Evolutionary conservation across 1,140 invertebrate species (phyloP).

Genomic region (Chymomyza costata): DNA sequence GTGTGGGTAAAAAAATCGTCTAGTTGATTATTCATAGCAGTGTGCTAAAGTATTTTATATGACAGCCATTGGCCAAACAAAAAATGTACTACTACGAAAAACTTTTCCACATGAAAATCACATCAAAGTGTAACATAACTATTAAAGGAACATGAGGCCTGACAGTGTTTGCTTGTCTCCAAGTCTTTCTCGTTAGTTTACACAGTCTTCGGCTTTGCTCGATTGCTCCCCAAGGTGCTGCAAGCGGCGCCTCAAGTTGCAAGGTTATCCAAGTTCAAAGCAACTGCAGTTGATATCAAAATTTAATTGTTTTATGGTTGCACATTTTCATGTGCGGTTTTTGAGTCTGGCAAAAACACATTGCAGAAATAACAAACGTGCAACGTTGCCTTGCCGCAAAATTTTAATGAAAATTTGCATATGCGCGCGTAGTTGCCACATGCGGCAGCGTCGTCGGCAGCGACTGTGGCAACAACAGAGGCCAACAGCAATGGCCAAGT

Average conservation of each 20-base stretch:
- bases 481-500: conserved; percentile 20
- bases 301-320: conserved; percentile 45
- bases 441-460: neutral
- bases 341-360: conserved; percentile 22
- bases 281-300: conserved; percentile 21
- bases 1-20: too few species aligned
- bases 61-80: too few species aligned
- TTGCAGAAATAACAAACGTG: conserved; percentile 28
- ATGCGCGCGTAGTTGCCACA: conserved; percentile 3
- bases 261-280: conserved; percentile 5
- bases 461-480: neutral
- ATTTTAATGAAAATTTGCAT: conserved; percentile 37
- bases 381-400: conserved; percentile 7
- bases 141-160: conserved; percentile 40
- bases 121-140: too few species aligned
- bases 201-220: too few species aligned
- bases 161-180: neutral
- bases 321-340: conserved; percentile 5
- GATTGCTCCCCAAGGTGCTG: too few species aligned
- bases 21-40: too few species aligned
- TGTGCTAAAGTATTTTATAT: too few species aligned
- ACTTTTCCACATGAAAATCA: too few species aligned
- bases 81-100: too few species aligned
- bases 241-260: conserved; percentile 1
- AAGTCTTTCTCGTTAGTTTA: too few species aligned